These are phyloP conservation scores for Cochlearius cochlearius DNA, from an alignment of 2,113 vertebrate species.

Conservation along the genomic window DNA sequence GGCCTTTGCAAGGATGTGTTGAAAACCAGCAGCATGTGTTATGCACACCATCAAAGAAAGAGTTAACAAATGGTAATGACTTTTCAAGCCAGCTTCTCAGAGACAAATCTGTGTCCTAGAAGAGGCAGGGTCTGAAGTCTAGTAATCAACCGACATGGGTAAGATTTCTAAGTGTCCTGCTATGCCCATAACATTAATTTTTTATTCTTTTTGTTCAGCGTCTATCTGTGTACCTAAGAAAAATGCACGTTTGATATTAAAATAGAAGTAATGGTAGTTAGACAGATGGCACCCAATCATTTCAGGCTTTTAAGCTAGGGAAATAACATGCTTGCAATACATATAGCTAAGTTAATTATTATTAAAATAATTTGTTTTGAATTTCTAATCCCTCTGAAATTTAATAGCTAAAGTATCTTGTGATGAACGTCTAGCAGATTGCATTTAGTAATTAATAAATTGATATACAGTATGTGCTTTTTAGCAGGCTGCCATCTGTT, in stretches of 20 bases:
- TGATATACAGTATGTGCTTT: conserved; percentile 66
- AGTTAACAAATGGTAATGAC: not conserved
- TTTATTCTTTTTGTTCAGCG: not conserved
- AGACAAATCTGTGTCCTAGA: not conserved
- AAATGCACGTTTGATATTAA: conserved; percentile 22
- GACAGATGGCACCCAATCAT: conserved; percentile 55
- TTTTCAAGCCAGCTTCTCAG: not conserved
- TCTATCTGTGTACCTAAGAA: conserved; percentile 19
- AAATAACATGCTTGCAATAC: conserved; percentile 60
- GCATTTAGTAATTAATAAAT: conserved; percentile 72
- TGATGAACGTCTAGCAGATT: conserved; percentile 65
- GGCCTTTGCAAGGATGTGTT: not conserved
- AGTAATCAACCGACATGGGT: not conserved
- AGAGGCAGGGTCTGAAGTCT: not conserved
- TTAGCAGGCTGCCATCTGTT: conserved; percentile 70
- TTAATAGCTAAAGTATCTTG: conserved; percentile 55
- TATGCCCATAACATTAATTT: not conserved
- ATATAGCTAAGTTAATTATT: conserved; percentile 65
- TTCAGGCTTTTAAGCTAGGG: conserved; percentile 33
- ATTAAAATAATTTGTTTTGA: conserved; percentile 68
- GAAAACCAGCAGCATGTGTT: not conserved
- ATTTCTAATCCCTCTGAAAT: conserved; percentile 64
- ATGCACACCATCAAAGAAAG: not conserved
- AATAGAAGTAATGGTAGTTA: conserved; percentile 8
- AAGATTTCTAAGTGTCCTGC: not conserved